Conservation (phyloP, 2,888 invertebrate genomes). For the Hybos culiciformis region DNA sequence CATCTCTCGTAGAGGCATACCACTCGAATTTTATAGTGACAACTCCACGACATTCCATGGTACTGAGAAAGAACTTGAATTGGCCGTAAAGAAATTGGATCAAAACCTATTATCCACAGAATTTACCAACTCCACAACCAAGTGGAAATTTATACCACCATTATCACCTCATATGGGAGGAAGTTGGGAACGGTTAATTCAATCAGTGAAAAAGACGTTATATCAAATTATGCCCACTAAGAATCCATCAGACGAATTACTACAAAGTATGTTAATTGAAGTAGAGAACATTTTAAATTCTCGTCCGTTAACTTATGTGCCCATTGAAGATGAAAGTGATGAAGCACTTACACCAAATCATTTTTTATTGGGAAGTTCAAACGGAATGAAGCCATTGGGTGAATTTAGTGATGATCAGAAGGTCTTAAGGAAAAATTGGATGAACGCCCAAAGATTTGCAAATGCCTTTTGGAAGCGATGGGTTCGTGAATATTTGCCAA, state of each 20-base stretch:
- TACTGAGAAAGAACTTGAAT: constrained; percentile 3
- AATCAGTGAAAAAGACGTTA: constrained; percentile 12
- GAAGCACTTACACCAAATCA: constrained; percentile 18
- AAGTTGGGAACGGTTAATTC: constrained; percentile 12
- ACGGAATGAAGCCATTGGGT: constrained; percentile 4
- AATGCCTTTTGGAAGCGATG: constrained; percentile 15
- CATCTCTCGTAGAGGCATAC: constrained; percentile 7
- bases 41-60: constrained; percentile 14
- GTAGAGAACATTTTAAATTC: constrained; percentile 15
- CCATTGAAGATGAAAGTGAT: constrained; percentile 8
- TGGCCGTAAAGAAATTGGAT: neutral
- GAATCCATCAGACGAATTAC: constrained; percentile 14
- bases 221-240: constrained; percentile 9
- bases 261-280: constrained; percentile 8
- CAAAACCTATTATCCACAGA: neutral
- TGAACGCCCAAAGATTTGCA: constrained; percentile 4
- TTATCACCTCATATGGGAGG: constrained; percentile 14
- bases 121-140: constrained; percentile 5
- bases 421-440: constrained; percentile 4
- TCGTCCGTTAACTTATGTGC: constrained; percentile 8
- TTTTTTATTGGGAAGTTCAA: constrained; percentile 12
- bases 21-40: constrained; percentile 9
- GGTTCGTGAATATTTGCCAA: constrained; percentile 16
- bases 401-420: constrained; percentile 1
- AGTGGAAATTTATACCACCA: constrained; percentile 17